Conservation (phyloP, 2,797 vertebrate genomes). For the Pyrocephalus nanus region DNA sequence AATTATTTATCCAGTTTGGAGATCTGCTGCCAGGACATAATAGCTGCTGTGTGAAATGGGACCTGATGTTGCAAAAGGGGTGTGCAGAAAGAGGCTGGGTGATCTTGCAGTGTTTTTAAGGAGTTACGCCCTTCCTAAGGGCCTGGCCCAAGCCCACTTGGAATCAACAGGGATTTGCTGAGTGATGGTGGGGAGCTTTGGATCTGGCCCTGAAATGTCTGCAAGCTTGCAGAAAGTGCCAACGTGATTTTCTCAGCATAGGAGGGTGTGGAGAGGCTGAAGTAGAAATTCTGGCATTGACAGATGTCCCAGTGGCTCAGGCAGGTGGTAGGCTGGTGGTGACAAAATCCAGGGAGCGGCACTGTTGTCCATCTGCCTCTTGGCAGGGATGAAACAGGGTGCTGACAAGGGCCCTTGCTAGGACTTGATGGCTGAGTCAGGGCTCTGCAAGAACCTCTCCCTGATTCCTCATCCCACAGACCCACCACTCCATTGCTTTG, state of each 20-base stretch:
- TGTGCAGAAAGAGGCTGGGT: neutral
- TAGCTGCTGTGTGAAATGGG: neutral
- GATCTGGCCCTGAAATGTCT: neutral
- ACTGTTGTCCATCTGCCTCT: neutral
- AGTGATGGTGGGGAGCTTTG: neutral
- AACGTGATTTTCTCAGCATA: accelerated
- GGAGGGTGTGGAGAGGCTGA: accelerated
- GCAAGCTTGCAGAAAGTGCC: neutral
- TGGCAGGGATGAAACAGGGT: neutral
- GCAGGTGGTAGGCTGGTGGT: neutral
- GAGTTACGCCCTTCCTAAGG: neutral
- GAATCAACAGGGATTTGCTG: slow-evolving; percentile 5
- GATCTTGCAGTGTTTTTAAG: neutral
- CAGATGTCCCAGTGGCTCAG: neutral
- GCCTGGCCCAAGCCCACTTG: neutral
- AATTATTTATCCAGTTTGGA: accelerated
- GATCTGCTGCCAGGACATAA: neutral
- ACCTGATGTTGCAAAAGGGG: neutral
- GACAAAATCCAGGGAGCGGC: neutral
- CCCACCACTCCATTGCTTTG: neutral
- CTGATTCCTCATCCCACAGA: neutral
- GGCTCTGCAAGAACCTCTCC: slow-evolving; percentile 13
- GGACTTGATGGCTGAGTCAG: slow-evolving; percentile 31
- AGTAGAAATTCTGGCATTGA: neutral
- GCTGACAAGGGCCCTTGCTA: neutral